Base-by-base conservation (phyloP, 1,140 invertebrate species). In the Paraescarpia echinospica region DNA sequence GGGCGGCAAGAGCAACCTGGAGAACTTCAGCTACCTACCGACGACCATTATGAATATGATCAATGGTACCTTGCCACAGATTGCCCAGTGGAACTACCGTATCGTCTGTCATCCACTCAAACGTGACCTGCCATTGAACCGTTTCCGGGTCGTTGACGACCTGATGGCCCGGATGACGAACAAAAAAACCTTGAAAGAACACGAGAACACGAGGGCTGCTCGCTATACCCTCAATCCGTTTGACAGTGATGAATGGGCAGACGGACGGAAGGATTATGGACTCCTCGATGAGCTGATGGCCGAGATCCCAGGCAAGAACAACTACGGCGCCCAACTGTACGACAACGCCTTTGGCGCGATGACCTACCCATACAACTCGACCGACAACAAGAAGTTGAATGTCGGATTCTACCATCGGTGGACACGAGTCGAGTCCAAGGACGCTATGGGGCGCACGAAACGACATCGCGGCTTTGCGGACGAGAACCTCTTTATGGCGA, bases 121-220 rank as follows among this genome's bases (percentile, higher is more conserved):
- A 9, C 35, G 35, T 33, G 91, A 92, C n/a, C 59, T 77, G 35
- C 91, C 35, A 77, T 4, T 91, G 34, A 41, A 91, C 33, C 90
- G 94, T 34, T 92, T 95, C 34, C 89, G 92, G 77, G 94, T 94
- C 35, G 92, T 94, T 0, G 94, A 95, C 92, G 95, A 95, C 77
- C 90, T 95, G 33, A 33, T 22, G n/a, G 27, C 92, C 31, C 48
- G 92, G 41, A 92, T 34, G 33, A 27, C n/a, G n/a, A 27, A 34
- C 6, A 89, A 33, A 18, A 92, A 31, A 31, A 77, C 33, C 14
- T 12, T 89, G 92, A 35, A 89, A 12, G 33, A 34, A 35, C 89
- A 33, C 31, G 59, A 5, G 34, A n/a, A 8, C 8, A 89, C 92
- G 6, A 91, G 89, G 27, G 89, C 33, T n/a, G 89, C 59, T 2